Conservation (phyloP, 2,113 vertebrate genomes). For the Leucopsar rothschildi region DNA sequence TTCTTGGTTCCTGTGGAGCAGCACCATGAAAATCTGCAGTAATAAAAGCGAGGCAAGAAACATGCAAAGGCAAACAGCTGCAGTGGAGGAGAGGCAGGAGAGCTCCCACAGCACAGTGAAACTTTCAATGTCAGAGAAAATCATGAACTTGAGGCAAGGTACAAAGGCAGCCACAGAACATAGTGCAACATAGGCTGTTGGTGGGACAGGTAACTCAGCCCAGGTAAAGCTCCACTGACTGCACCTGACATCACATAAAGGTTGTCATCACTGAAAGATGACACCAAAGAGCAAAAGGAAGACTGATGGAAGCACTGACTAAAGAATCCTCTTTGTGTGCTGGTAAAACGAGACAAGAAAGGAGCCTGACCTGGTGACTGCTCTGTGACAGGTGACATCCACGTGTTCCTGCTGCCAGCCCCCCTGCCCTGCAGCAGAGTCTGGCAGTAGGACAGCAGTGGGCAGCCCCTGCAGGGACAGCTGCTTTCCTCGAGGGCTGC, state of each 20-base stretch:
- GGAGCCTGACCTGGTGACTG: not conserved
- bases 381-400: not conserved
- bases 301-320: not conserved
- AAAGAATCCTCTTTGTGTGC: not conserved
- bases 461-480: not conserved
- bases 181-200: accelerated
- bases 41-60: accelerated
- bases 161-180: not conserved
- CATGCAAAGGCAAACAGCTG: not conserved
- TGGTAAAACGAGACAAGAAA: not conserved
- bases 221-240: not conserved
- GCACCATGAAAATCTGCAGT: not conserved
- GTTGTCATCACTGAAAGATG: not conserved
- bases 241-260: not conserved
- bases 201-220: not conserved
- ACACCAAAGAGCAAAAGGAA: not conserved
- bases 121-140: not conserved
- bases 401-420: accelerated
- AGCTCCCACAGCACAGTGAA: not conserved
- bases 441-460: accelerated
- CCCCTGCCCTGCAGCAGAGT: accelerated
- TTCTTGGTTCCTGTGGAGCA: not conserved
- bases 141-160: not conserved
- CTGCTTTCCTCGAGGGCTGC: not conserved
- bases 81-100: not conserved